Conservation (phyloP, 1,140 invertebrate species). For the Hycleus cichorii region DNA sequence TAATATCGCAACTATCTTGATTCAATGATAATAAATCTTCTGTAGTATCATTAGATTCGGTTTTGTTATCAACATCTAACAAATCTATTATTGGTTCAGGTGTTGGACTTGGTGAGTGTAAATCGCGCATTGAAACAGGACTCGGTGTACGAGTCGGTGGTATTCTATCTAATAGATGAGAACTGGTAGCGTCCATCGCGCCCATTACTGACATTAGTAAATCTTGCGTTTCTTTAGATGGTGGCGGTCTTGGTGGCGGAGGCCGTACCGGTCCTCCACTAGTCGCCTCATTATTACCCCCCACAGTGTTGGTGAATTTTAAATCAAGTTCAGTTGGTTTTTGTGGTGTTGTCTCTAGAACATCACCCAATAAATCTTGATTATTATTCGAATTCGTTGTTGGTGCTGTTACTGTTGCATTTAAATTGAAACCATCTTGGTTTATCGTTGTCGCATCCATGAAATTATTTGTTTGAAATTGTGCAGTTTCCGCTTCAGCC, state of each 20-base stretch:
- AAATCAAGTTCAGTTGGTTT: conserved; percentile 39
- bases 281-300: conserved; percentile 13
- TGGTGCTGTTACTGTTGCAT: not conserved
- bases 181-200: conserved; percentile 80
- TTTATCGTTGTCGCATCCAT: conserved; percentile 2
- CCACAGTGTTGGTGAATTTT: conserved; percentile 26
- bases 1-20: conserved; percentile 35
- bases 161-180: conserved; percentile 71
- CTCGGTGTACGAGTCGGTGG: conserved; percentile 74
- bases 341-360: conserved; percentile 13
- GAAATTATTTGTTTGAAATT: conserved; percentile 16
- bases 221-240: conserved; percentile 72
- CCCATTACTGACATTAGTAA: conserved; percentile 78
- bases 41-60: not conserved
- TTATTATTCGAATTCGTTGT: conserved; percentile 1
- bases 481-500: conserved; percentile 38
- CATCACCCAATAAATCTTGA: conserved; percentile 11
- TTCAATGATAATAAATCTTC: conserved; percentile 27
- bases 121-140: conserved; percentile 68
- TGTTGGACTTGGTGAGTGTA: conserved; percentile 76
- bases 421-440: not conserved
- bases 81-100: conserved; percentile 65
- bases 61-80: conserved; percentile 44
- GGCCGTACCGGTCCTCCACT: conserved; percentile 34
- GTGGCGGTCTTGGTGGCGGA: conserved; percentile 45